These are phyloP conservation scores for Himalopsyche tibetana DNA, from an alignment of 2,888 invertebrate species.

Conservation along the genomic window DNA sequence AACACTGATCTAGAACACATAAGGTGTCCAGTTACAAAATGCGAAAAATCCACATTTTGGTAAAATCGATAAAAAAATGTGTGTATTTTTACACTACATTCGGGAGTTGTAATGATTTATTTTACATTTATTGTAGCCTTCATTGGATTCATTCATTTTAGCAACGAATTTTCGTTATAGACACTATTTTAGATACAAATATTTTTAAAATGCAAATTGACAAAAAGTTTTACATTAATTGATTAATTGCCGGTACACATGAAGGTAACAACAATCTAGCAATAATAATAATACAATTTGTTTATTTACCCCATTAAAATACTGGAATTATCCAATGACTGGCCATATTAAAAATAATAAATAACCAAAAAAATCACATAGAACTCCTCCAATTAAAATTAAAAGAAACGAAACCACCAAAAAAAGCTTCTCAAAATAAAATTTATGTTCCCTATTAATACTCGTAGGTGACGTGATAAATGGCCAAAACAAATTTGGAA, in stretches of 20 bases:
- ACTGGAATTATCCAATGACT: neutral
- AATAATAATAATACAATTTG: neutral
- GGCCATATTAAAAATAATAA: constrained; percentile 18
- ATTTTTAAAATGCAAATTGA: too few relatives aligned
- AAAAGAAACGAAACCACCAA: constrained; percentile 24
- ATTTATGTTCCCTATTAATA: constrained; percentile 37
- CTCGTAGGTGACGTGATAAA: constrained; percentile 39
- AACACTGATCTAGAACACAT: too few relatives aligned
- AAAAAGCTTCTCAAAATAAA: constrained; percentile 20
- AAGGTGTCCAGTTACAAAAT: too few relatives aligned
- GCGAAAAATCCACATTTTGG: too few relatives aligned
- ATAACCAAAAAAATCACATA: constrained; percentile 33
- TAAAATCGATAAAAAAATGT: too few relatives aligned
- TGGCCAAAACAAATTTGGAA: constrained; percentile 13
- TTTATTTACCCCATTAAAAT: neutral
- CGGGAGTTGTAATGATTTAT: too few relatives aligned
- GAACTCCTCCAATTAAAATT: constrained; percentile 27
- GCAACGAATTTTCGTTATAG: too few relatives aligned
- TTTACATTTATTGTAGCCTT: too few relatives aligned
- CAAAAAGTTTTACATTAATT: neutral
- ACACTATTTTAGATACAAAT: too few relatives aligned
- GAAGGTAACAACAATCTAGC: neutral
- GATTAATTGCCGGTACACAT: neutral
- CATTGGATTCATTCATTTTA: too few relatives aligned
- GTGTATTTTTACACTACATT: too few relatives aligned